Evolutionary conservation across 2,888 invertebrate species (phyloP).

Genomic region (Drosophila formosana): DNA sequence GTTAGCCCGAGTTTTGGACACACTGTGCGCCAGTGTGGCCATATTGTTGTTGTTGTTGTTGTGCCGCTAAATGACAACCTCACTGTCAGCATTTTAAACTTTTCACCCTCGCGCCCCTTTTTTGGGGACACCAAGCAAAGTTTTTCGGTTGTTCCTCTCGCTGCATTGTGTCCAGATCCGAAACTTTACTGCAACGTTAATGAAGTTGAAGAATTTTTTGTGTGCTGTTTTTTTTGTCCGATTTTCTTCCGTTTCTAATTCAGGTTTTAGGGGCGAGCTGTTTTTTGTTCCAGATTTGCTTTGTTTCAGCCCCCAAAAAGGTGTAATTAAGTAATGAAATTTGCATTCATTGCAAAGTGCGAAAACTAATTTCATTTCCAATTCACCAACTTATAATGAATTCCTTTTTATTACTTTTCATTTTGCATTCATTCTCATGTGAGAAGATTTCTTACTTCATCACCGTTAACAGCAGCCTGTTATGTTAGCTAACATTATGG

Average conservation of each 20-base stretch:
- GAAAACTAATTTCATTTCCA: constrained; percentile 14
- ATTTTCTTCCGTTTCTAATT: constrained; percentile 22
- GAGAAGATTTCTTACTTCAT: background rate
- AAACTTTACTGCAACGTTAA: constrained; percentile 72
- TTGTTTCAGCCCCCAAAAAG: constrained; percentile 15
- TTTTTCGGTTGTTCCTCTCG: constrained; percentile 52
- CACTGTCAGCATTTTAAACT: constrained; percentile 77
- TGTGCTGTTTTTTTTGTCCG: background rate
- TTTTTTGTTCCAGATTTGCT: constrained; percentile 31
- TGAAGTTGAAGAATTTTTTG: constrained; percentile 71
- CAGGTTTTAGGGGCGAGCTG: constrained; percentile 27
- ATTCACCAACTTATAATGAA: constrained; percentile 3
- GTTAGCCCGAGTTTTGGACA: constrained; percentile 66
- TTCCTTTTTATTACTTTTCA: background rate
- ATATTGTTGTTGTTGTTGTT: constrained; percentile 23
- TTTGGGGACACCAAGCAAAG: constrained; percentile 62
- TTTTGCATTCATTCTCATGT: background rate
- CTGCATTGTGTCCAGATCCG: constrained; percentile 54
- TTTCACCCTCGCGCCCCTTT: constrained; percentile 46
- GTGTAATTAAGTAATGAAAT: constrained; percentile 33
- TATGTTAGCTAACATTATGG: constrained; percentile 26
- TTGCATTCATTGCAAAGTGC: constrained; percentile 7
- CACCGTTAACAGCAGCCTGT: constrained; percentile 5
- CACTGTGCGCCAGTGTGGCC: constrained; percentile 52
- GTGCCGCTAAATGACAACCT: constrained; percentile 75